Conservation (phyloP, 2,888 invertebrate genomes). For the Troides helena region DNA sequence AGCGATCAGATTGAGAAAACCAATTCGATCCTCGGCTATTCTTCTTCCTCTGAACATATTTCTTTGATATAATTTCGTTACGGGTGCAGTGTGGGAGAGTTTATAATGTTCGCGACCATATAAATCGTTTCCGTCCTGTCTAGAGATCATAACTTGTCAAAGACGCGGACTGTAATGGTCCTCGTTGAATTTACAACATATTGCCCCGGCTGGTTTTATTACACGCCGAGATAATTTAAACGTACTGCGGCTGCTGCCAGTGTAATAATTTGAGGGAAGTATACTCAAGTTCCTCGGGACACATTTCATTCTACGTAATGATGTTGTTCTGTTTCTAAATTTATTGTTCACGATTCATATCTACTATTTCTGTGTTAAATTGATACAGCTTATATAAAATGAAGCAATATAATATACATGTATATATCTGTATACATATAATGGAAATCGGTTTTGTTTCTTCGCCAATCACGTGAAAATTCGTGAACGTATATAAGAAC, state of each 20-base stretch:
- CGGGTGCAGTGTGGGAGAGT: not conserved
- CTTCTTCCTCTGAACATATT: no score
- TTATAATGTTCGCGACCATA: not conserved
- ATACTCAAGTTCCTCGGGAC: conserved; percentile 23
- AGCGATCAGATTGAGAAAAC: no score
- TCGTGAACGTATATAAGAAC: no score
- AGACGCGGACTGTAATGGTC: conserved; percentile 14
- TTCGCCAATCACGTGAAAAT: no score
- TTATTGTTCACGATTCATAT: conserved; percentile 26
- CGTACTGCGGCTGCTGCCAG: conserved; percentile 15
- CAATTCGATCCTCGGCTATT: no score
- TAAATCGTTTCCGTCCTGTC: conserved; percentile 2
- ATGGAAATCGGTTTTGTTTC: no score
- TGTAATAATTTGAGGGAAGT: conserved; percentile 29
- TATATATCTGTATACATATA: no score
- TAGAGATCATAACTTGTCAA: conserved; percentile 19
- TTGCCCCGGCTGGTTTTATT: conserved; percentile 25
- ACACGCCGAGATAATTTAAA: conserved; percentile 27
- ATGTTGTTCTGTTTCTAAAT: conserved; percentile 24
- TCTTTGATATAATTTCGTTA: not conserved
- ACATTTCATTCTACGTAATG: conserved; percentile 29
- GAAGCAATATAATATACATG: not conserved
- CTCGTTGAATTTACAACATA: conserved; percentile 20
- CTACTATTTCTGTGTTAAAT: conserved; percentile 13
- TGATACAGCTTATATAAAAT: conserved; percentile 6